Evolutionary conservation across 2,888 invertebrate species (phyloP).

Genomic region (Lepidonotus clava): DNA sequence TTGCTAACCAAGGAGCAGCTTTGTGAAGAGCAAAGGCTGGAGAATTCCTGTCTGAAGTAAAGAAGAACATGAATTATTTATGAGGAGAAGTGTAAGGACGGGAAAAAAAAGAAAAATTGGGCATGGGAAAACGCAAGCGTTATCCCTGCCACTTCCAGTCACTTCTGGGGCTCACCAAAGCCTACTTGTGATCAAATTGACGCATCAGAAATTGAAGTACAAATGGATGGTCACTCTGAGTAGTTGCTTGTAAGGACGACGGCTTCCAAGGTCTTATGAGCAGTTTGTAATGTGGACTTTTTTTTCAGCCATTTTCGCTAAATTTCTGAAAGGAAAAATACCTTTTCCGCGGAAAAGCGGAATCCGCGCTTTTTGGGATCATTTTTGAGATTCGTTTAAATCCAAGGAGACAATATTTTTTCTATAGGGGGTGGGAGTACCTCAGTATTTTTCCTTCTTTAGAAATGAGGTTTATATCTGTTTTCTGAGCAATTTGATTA

Average conservation of each 20-base stretch:
- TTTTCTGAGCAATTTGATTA: no score
- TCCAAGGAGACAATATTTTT: no score
- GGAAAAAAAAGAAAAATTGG: not conserved
- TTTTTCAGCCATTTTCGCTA: no score
- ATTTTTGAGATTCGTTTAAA: no score
- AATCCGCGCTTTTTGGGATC: no score
- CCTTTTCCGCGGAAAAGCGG: no score
- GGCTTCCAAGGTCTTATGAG: no score
- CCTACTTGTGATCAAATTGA: slow-evolving; percentile 49
- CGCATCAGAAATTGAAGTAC: slow-evolving; percentile 29
- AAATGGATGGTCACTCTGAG: slow-evolving; percentile 1
- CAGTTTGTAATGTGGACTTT: no score
- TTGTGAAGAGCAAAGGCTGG: slow-evolving; percentile 27
- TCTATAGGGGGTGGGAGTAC: no score
- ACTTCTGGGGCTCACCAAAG: slow-evolving; percentile 22
- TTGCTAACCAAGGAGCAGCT: slow-evolving; percentile 51
- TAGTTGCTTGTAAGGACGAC: no score
- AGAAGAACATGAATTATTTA: slow-evolving; percentile 44
- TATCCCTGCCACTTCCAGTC: slow-evolving; percentile 28
- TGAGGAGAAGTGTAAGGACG: not conserved
- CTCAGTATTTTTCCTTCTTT: not conserved
- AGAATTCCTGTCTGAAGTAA: slow-evolving; percentile 50
- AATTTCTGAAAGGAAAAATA: no score
- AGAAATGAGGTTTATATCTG: not conserved
- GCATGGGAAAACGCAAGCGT: not conserved